These are phyloP conservation scores for Pemphigus obesinymphae DNA, from an alignment of 1,140 invertebrate species.

Conservation along the genomic window DNA sequence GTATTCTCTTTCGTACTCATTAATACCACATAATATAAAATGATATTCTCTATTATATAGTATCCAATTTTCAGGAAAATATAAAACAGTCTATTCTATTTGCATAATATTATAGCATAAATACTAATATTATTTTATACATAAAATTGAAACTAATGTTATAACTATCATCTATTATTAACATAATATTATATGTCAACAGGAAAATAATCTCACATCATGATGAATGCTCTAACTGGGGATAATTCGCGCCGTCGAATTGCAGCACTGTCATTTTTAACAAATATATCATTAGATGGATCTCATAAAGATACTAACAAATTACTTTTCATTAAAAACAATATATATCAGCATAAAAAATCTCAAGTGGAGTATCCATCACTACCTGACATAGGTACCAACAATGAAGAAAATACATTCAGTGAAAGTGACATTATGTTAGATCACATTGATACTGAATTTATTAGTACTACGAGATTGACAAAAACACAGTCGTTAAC, in stretches of 20 bases:
- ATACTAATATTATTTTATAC: no score
- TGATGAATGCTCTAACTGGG: neutral
- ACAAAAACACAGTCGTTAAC: conserved; percentile 9
- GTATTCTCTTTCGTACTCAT: no score
- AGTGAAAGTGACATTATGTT: conserved; percentile 46
- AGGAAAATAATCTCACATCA: neutral
- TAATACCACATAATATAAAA: no score
- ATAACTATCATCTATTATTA: no score
- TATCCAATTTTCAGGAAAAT: no score
- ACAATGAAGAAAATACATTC: conserved; percentile 43
- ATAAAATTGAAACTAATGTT: no score
- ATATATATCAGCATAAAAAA: neutral
- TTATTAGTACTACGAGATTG: conserved; percentile 32
- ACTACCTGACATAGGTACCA: conserved; percentile 14
- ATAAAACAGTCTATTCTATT: no score
- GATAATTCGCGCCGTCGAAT: conserved; percentile 60
- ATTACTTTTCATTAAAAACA: conserved; percentile 50
- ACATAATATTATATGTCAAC: neutral
- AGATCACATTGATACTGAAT: conserved; percentile 44
- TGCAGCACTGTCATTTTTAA: conserved; percentile 83
- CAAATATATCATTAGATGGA: conserved; percentile 90
- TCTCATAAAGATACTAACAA: conserved; percentile 79
- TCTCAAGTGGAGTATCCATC: neutral
- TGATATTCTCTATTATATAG: no score
- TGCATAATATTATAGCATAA: no score